Evolutionary conservation across 2,797 vertebrate genomes (phyloP).

Genomic region (Naso thynnoides): DNA sequence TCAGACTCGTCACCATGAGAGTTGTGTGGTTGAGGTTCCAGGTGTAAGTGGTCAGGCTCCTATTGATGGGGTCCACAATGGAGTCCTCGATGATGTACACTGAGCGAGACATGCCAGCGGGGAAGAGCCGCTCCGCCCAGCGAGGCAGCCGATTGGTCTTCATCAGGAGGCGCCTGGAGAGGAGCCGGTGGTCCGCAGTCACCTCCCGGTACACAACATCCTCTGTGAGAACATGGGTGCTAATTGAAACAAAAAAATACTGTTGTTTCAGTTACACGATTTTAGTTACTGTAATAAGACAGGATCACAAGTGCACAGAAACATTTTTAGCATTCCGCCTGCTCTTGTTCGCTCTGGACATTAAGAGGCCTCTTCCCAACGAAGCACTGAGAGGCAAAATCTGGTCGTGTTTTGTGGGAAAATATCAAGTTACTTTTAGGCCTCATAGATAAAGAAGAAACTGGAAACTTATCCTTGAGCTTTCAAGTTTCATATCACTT

Average conservation of each 20-base stretch:
- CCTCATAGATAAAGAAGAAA: too few relatives aligned
- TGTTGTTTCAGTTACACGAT: too few relatives aligned
- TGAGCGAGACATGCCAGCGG: slow-evolving; percentile 90
- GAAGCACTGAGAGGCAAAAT: too few relatives aligned
- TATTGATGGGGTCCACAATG: slow-evolving; percentile 90
- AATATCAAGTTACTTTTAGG: too few relatives aligned
- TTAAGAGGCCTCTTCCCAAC: too few relatives aligned
- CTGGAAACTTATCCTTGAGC: too few relatives aligned
- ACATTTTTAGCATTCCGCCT: too few relatives aligned
- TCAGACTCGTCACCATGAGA: slow-evolving; percentile 89
- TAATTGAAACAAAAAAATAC: slow-evolving; percentile 48
- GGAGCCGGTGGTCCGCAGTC: slow-evolving; percentile 81
- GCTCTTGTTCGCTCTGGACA: too few relatives aligned
- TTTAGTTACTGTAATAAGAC: too few relatives aligned
- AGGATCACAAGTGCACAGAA: too few relatives aligned
- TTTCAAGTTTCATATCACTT: too few relatives aligned
- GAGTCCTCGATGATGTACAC: slow-evolving; percentile 98
- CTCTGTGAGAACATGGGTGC: slow-evolving; percentile 87
- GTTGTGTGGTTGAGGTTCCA: slow-evolving; percentile 97
- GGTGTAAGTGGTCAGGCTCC: slow-evolving; percentile 93
- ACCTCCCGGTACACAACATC: slow-evolving; percentile 87
- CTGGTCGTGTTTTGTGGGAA: too few relatives aligned
- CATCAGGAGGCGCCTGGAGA: slow-evolving; percentile 84
- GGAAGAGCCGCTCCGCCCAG: slow-evolving; percentile 94
- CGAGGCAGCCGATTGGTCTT: slow-evolving; percentile 97